A percentile compares a stretch with the other conserved stretches of the same genome.
These are phyloP conservation scores for Malthinus flaveolus DNA, from an alignment of 2,888 invertebrate genomes.

Conservation along the genomic window DNA sequence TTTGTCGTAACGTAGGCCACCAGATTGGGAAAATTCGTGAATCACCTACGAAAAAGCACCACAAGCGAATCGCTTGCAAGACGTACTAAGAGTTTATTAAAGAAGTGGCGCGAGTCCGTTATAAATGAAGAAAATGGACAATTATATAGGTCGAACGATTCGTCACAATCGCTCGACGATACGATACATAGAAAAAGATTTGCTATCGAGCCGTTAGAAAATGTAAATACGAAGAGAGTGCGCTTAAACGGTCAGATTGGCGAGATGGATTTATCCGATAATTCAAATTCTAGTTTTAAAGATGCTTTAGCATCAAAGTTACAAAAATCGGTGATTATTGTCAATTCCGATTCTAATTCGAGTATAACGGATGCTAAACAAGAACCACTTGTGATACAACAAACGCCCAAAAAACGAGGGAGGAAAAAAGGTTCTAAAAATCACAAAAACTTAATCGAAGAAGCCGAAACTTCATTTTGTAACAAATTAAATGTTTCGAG, in stretches of 20 bases:
- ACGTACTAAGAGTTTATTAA: slow-evolving; percentile 88
- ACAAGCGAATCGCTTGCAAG: slow-evolving; percentile 82
- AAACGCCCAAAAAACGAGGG: slow-evolving; percentile 60
- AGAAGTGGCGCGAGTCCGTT: slow-evolving; percentile 89
- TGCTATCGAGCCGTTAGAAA: slow-evolving; percentile 32
- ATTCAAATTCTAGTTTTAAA: slow-evolving; percentile 55
- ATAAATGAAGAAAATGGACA: slow-evolving; percentile 60
- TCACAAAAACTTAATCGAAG: slow-evolving; percentile 56
- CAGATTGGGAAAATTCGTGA: slow-evolving; percentile 91
- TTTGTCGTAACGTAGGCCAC: slow-evolving; percentile 69
- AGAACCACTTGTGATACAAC: slow-evolving; percentile 48
- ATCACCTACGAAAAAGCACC: slow-evolving; percentile 87
- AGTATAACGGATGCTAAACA: slow-evolving; percentile 56
- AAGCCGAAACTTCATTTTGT: slow-evolving; percentile 60
- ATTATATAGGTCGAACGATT: slow-evolving; percentile 34
- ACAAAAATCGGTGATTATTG: slow-evolving; percentile 39
- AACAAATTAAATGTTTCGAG: slow-evolving; percentile 64
- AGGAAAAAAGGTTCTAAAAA: slow-evolving; percentile 63
- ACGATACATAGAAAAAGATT: slow-evolving; percentile 29
- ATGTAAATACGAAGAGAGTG: slow-evolving; percentile 50
- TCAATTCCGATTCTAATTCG: slow-evolving; percentile 57
- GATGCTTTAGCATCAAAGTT: slow-evolving; percentile 42
- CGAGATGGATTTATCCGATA: slow-evolving; percentile 52
- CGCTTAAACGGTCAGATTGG: slow-evolving; percentile 56
- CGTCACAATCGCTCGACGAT: slow-evolving; percentile 21